Evolutionary conservation across 2,888 invertebrate genomes (phyloP), one percentile per base, ranked within the genome.

Genomic region (Habrosyne pyritoides): DNA sequence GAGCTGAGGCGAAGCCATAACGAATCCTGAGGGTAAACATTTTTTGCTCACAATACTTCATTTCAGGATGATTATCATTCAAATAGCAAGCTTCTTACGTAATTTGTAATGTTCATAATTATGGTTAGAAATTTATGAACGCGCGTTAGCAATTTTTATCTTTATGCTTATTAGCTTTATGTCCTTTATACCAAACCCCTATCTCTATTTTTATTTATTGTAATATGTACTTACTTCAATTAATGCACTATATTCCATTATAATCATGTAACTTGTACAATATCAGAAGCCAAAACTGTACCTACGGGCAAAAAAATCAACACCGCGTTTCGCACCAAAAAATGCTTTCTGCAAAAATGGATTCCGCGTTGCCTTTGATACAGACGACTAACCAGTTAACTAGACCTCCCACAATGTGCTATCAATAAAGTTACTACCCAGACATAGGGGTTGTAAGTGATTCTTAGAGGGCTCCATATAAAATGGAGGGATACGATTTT

Each of bases 11-110:
- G 68, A 60, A 75, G 71, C 76, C 76, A 77, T 72, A 71, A 75
- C 81, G 75, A 81, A 84, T 81, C 59, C 60, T 67, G 67, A 73
- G 76, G 75, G 81, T 83, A 86, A 87, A 87, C 81, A 84, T 75
- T 69, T 79, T 77, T 83, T 77, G 73, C 72, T 64, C 54, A 72
- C 66, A 75, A 75, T 70, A 64, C 60, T 67, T 65, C 67, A 50
- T 50, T 18, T 60, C 46, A 24, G 21, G 64, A 69, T 71, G 70
- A 67, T 66, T 63, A 50, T 62, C 61, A 66, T 58, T 53, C 55
- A 59, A 63, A 36, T 36, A 61, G 42, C 63, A 69, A 63, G 67
- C 64, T 65, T 55, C 53, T 60, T 64, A 61, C 53, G 46, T 6
- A 36, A 14, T 46, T 52, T 28, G 28, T 48, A n/a, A 24, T 48